phyloP scores from a whole-genome alignment of 2,888 invertebrate species.

The Lapara coniferarum region DNA sequence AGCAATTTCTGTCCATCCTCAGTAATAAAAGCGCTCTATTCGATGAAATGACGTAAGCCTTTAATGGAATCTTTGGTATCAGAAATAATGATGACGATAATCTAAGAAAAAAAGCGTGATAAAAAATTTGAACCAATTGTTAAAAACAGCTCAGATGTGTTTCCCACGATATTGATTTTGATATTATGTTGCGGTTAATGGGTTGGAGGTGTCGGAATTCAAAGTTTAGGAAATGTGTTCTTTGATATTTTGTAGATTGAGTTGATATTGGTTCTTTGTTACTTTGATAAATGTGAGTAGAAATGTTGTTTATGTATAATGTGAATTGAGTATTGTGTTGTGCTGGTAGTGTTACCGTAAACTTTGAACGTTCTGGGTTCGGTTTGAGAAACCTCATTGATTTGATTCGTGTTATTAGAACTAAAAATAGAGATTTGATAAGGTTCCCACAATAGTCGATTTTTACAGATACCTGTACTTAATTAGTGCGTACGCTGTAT shows the following conservation, averaged over 20 bases:
- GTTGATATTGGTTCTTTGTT: not conserved
- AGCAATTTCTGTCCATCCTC: not conserved
- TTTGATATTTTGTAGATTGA: slow-evolving; percentile 9
- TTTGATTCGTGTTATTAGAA: too few species aligned
- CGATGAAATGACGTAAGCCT: slow-evolving; percentile 4
- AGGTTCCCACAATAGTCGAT: too few species aligned
- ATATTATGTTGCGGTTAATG: slow-evolving; percentile 19
- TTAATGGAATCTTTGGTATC: slow-evolving; percentile 27
- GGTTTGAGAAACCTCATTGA: too few species aligned
- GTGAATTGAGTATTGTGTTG: too few species aligned
- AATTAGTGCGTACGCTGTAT: not conserved
- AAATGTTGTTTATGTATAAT: too few species aligned
- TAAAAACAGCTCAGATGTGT: slow-evolving; percentile 50
- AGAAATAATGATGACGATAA: slow-evolving; percentile 41
- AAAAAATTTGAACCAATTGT: slow-evolving; percentile 37
- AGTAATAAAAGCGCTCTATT: not conserved
- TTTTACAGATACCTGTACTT: too few species aligned
- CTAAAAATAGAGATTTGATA: too few species aligned
- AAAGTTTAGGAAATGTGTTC: not conserved
- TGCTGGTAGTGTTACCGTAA: too few species aligned
- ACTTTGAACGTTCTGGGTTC: too few species aligned
- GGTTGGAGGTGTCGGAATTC: slow-evolving; percentile 5
- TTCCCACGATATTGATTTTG: slow-evolving; percentile 50
- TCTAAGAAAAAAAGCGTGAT: slow-evolving; percentile 32
- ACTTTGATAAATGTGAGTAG: not conserved